A percentile compares a stretch with the other conserved stretches of the same genome.
These are phyloP conservation scores for Ectropis crepuscularia DNA, from an alignment of 2,888 invertebrate species.

Conservation along the genomic window DNA sequence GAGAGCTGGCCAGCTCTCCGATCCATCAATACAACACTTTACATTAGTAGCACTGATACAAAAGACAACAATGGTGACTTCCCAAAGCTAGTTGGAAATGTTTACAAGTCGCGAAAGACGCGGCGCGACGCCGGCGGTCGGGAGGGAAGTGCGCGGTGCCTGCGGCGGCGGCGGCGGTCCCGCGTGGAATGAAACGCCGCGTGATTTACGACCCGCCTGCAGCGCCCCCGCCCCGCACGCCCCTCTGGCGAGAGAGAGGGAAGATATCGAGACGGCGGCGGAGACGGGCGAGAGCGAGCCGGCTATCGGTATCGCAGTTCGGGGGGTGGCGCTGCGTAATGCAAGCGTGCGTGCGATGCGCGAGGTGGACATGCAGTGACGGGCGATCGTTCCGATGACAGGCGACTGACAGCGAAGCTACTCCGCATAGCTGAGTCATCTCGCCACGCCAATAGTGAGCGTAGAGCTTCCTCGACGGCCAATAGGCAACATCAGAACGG, in stretches of 20 bases:
- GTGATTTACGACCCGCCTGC: slow-evolving; percentile 86
- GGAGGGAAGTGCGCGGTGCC: slow-evolving; percentile 80
- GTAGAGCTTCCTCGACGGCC: slow-evolving; percentile 58
- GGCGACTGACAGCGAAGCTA: slow-evolving; percentile 72
- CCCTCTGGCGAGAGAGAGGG: slow-evolving; percentile 68
- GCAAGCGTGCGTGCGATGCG: slow-evolving; percentile 84
- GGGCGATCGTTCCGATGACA: slow-evolving; percentile 81
- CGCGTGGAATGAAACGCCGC: slow-evolving; percentile 84
- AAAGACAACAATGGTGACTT: slow-evolving; percentile 67
- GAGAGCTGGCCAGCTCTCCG: slow-evolving; percentile 61
- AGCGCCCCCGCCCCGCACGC: slow-evolving; percentile 80
- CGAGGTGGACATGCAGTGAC: slow-evolving; percentile 83
- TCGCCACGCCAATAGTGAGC: slow-evolving; percentile 68
- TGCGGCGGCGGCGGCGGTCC: slow-evolving; percentile 82
- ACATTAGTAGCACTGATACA: slow-evolving; percentile 61
- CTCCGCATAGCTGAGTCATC: slow-evolving; percentile 76
- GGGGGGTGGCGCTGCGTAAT: slow-evolving; percentile 84
- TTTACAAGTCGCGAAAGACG: slow-evolving; percentile 83
- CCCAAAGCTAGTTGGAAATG: slow-evolving; percentile 70
- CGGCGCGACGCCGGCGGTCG: slow-evolving; percentile 78
- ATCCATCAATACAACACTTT: slow-evolving; percentile 78
- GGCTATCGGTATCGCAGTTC: slow-evolving; percentile 65
- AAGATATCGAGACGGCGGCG: slow-evolving; percentile 43
- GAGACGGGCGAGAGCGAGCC: slow-evolving; percentile 63
- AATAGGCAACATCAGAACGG: slow-evolving; percentile 61